A percentile compares a stretch with the other conserved stretches of the same genome.
These are phyloP conservation scores for Escarpia spicata DNA, from an alignment of 2,888 invertebrate species.

Conservation along the genomic window DNA sequence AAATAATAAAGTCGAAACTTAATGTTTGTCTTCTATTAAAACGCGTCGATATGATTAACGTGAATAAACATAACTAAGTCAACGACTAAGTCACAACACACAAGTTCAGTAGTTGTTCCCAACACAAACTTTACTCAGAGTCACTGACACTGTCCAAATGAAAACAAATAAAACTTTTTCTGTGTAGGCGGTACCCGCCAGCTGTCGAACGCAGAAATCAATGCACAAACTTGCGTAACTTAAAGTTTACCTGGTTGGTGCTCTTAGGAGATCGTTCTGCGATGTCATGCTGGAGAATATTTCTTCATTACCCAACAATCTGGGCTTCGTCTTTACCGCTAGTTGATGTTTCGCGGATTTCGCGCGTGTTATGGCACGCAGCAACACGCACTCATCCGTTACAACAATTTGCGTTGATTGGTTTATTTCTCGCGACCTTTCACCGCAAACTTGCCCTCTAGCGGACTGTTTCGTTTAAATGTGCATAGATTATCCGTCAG, in stretches of 20 bases:
- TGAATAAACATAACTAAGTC: too few species aligned
- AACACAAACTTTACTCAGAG: too few species aligned
- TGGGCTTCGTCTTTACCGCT: conserved; percentile 3
- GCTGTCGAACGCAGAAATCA: background rate
- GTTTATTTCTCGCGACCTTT: background rate
- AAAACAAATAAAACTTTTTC: background rate
- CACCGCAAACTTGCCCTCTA: background rate
- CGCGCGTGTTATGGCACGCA: background rate
- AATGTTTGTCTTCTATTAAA: too few species aligned
- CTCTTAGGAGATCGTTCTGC: background rate
- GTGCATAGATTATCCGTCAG: background rate
- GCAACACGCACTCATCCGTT: conserved; percentile 6
- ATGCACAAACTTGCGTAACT: background rate
- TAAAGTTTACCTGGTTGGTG: conserved; percentile 1
- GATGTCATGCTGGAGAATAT: conserved; percentile 12
- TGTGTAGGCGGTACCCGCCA: background rate
- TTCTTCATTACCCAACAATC: background rate
- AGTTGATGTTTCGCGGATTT: conserved; percentile 16
- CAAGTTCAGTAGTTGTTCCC: background rate
- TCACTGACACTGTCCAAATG: background rate
- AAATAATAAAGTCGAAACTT: too few species aligned
- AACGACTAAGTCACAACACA: background rate
- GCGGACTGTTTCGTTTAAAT: background rate
- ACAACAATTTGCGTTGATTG: background rate
- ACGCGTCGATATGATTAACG: too few species aligned